Conservation (phyloP, 2,113 vertebrate species). For the Eclectus roratus region DNA sequence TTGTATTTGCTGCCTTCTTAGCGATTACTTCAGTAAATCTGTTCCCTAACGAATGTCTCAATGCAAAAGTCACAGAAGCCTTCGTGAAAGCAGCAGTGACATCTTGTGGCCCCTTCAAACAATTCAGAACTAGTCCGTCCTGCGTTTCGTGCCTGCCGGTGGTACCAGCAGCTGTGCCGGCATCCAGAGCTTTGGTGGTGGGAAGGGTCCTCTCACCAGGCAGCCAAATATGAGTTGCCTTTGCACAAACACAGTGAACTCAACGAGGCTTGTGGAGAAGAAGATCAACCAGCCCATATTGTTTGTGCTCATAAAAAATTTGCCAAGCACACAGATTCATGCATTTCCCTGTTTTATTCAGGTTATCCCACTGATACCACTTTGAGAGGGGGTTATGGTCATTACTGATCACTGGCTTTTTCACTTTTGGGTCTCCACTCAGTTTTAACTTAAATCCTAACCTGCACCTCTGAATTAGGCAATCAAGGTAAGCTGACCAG, state of each 20-base stretch:
- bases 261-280: accelerated
- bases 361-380: neutral
- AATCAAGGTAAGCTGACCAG: neutral
- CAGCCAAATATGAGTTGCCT: neutral
- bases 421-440: neutral
- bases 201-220: accelerated
- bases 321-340: accelerated
- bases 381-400: neutral
- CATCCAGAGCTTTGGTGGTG: neutral
- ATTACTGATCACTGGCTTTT: neutral
- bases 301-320: neutral
- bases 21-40: accelerated
- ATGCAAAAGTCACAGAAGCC: neutral
- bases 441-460: neutral
- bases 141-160: accelerated
- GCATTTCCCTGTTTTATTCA: accelerated
- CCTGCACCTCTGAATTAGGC: neutral
- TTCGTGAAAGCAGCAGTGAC: slow-evolving; percentile 19
- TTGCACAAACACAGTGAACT: accelerated
- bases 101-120: slow-evolving; percentile 25
- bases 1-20: neutral
- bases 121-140: accelerated
- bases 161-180: neutral
- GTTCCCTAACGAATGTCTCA: accelerated
- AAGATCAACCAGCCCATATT: accelerated